Evolutionary conservation across 2,797 vertebrate species (phyloP), one percentile per base, ranked within the genome.

Genomic region (Gymnodraco acuticeps): DNA sequence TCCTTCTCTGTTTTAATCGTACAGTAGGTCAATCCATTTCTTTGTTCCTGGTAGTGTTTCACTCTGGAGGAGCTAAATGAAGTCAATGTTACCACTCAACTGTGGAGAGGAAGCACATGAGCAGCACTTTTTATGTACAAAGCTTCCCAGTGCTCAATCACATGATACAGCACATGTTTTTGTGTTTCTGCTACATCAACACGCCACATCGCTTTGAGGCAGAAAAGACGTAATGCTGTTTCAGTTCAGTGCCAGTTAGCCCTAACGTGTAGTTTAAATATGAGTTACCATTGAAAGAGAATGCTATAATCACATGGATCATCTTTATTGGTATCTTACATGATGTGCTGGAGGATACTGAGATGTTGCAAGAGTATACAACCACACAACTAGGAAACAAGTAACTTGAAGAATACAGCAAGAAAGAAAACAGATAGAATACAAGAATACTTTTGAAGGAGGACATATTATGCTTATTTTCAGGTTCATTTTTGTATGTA

Each of bases 111-210:
- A 83, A 61, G 67, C 73, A 45, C 80, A 67, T 45, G 75, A 85
- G 69, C 58, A 33, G 48, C 51, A 11, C 54, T 62, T 67, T 64
- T 43, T 31, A 43, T 48, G n/a, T 9, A 55, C 59, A 52, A 71
- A 54, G 75, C 67, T 14, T 63, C 62, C 75, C 75, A 76, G 46
- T 66, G 47, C 78, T 69, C 54, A 12, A 45, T 88, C 88, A 89
- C 89, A 90, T 84, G 86, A 84, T 19, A 8, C 52, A 11, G 77
- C 88, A 74, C 88, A 82, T 83, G 89, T 65, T 77, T 67, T 61
- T 19, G 69, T 73, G 61, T 45, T 80, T 77, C 70, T 70, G 71
- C 50, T 70, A 4, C 62, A 70, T 71, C 46, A 54, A 48, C 64
- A 14, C 16, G 6, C 46, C 59, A 38, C 63, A 23, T 38, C 0